A percentile compares a stretch with the other conserved stretches of the same genome.
These are phyloP conservation scores for Chironomus tentans DNA, from an alignment of 2,888 invertebrate species.

Conservation along the genomic window DNA sequence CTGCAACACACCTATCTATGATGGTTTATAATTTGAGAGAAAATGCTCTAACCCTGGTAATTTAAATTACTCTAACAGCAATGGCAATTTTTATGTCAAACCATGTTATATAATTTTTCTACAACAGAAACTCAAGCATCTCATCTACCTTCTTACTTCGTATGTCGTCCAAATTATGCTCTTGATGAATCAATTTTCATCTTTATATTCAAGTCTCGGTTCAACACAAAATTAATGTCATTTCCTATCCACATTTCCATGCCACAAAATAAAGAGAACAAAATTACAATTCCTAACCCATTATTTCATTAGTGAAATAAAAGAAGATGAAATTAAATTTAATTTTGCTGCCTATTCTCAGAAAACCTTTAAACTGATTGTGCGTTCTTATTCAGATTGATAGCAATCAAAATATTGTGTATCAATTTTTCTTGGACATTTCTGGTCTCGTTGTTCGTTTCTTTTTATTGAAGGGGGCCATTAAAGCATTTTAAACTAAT, in stretches of 20 bases:
- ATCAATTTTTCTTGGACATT: no score
- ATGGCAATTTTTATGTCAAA: no score
- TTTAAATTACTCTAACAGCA: no score
- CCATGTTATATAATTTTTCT: no score
- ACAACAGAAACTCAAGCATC: no score
- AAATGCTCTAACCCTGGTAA: no score
- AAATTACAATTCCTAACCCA: not conserved
- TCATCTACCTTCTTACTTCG: not conserved
- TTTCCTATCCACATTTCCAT: conserved; percentile 10
- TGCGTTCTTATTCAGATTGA: not conserved
- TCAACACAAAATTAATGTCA: conserved; percentile 9
- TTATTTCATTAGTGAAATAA: not conserved
- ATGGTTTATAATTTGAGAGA: no score
- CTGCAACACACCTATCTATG: no score
- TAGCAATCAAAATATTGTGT: conserved; percentile 18
- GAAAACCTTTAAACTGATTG: not conserved
- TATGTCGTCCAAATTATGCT: not conserved
- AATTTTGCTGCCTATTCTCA: not conserved
- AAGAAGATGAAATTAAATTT: not conserved
- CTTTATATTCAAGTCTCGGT: not conserved
- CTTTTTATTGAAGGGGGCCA: not conserved
- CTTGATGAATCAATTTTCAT: conserved; percentile 10
- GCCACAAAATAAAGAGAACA: not conserved
- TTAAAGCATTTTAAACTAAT: conserved; percentile 18
- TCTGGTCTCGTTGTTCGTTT: no score